Evolutionary conservation across 2,113 vertebrate genomes (phyloP).

Genomic region (Triplophysa rosa): DNA sequence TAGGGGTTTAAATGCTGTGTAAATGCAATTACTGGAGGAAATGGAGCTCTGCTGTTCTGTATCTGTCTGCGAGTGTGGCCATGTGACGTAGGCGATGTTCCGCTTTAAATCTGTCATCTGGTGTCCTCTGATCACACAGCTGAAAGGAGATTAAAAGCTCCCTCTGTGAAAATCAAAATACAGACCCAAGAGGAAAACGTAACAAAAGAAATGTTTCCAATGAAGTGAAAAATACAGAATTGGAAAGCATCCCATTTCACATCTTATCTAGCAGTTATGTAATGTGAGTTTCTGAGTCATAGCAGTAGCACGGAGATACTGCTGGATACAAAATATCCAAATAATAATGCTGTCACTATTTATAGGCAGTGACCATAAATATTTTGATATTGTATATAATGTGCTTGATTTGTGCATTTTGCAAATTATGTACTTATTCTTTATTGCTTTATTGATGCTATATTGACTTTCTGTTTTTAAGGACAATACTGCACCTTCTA

Average conservation of each 20-base stretch:
- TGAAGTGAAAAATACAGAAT: slow-evolving; percentile 16
- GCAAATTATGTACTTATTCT: too few relatives aligned
- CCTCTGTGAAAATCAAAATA: slow-evolving; percentile 45
- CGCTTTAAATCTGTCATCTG: slow-evolving; percentile 55
- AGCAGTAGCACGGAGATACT: slow-evolving; percentile 10
- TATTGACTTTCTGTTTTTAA: too few relatives aligned
- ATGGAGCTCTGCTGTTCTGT: slow-evolving; percentile 12
- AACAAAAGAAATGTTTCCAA: slow-evolving; percentile 41
- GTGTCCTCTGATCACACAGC: slow-evolving; percentile 19
- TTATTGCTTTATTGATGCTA: too few relatives aligned
- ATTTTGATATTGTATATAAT: not conserved
- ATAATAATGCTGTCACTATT: not conserved
- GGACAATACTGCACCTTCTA: too few relatives aligned
- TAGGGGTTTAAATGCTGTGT: slow-evolving; percentile 18
- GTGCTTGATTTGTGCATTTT: too few relatives aligned
- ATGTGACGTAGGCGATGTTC: slow-evolving; percentile 49
- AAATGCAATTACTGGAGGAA: slow-evolving; percentile 33
- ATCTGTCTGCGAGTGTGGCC: slow-evolving; percentile 29
- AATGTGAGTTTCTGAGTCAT: slow-evolving; percentile 44
- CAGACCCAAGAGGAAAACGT: slow-evolving; percentile 34
- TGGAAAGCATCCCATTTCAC: slow-evolving; percentile 23
- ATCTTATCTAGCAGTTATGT: slow-evolving; percentile 43
- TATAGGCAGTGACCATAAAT: not conserved
- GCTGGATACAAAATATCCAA: slow-evolving; percentile 22
- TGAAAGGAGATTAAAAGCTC: slow-evolving; percentile 48